Evolutionary conservation across 2,113 vertebrate genomes (phyloP), one percentile per base, ranked within the genome.

Genomic region (Falco punctatus): DNA sequence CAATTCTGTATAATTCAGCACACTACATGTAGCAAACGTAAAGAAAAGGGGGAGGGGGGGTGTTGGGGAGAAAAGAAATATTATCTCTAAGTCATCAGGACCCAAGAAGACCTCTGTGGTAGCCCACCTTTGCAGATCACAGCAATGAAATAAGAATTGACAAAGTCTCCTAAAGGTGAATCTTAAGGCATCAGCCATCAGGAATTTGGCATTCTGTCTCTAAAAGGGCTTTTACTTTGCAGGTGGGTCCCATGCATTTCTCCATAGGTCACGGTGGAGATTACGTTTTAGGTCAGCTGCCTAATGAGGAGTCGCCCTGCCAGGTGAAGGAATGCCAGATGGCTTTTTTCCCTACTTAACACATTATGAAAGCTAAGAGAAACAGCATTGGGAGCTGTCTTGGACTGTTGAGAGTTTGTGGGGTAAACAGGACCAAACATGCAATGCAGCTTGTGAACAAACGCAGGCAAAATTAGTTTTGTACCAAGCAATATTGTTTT

Each of bases 241-340:
- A 96, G 95, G 90, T 95, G 94, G 73, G 72, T 94, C 58, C 65
- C 1, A 7, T 1, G 3, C 55, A 3, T 86, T 94, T 71, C 79
- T 92, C 30, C 2, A 2, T 3, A 72, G 92, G 92, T 93, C 96
- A 94, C 2, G 4, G 42, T 28, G 19, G 86, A 86, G 93, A 93
- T 94, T 46, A 57, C 5, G 2, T 79, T 96, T 92, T 92, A 96
- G 96, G 86, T 92, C 91, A 90, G 85, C 70, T 35, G 86, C 55
- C 82, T 96, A 93, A 94, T 33, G 89, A 96, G 81, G 81, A 96
- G 80, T 13, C 4, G 10, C 62, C 86, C 83, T 91, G 87, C 88
- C 90, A 88, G 81, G 78, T 5, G 18, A 94, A 97, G 87, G 80
- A 94, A 94, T 90, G 65, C 92, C 97, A 97, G 66, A 90, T 94